Conservation (phyloP, 2,888 invertebrate genomes). For the Tipula unca region DNA sequence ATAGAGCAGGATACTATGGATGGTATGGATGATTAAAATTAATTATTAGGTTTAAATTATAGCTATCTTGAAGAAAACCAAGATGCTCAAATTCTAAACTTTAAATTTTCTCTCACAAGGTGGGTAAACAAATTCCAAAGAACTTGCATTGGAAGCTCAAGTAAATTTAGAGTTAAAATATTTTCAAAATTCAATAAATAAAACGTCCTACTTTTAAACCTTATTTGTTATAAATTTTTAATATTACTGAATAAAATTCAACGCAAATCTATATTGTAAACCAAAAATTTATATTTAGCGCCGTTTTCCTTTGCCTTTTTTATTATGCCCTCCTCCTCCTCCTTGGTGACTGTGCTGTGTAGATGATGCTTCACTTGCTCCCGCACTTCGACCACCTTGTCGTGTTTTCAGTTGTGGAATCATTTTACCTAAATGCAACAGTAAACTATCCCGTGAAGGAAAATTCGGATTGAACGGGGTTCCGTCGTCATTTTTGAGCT, state of each 20-base stretch:
- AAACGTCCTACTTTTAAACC: too few species aligned
- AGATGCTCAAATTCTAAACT: too few species aligned
- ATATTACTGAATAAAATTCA: not conserved
- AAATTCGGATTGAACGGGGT: constrained; percentile 60
- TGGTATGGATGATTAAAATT: too few species aligned
- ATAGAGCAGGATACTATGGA: too few species aligned
- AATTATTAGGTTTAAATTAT: too few species aligned
- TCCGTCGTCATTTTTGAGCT: constrained; percentile 86
- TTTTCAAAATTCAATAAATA: too few species aligned
- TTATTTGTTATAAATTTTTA: not conserved
- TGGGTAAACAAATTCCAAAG: too few species aligned
- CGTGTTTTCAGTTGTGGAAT: constrained; percentile 87
- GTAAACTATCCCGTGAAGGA: constrained; percentile 65
- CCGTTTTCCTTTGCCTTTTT: constrained; percentile 40
- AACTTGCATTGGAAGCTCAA: too few species aligned
- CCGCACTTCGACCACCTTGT: constrained; percentile 40
- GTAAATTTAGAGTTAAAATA: too few species aligned
- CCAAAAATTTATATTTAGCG: constrained; percentile 27
- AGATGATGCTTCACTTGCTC: constrained; percentile 19
- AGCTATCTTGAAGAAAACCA: too few species aligned
- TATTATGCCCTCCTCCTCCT: constrained; percentile 31
- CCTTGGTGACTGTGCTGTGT: constrained; percentile 15
- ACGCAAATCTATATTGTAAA: too few species aligned
- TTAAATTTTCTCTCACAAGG: too few species aligned
- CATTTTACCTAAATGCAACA: constrained; percentile 68